Evolutionary conservation across 2,113 vertebrate species (phyloP), one percentile per base, ranked within the genome.

Genomic region (Dendrocopos noguchii): DNA sequence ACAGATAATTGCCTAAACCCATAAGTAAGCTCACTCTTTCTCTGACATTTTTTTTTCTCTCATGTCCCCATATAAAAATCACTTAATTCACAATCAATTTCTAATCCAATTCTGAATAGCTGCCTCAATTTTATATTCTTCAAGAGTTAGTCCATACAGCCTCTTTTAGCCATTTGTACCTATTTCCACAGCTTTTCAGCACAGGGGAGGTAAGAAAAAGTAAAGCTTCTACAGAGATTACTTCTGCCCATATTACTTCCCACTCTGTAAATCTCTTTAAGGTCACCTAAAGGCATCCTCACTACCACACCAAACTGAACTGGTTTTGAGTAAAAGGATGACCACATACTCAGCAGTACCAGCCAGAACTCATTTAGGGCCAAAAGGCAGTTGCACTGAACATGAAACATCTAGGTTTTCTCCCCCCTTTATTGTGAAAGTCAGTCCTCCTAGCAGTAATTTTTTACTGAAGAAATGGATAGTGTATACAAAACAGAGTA

Each of bases 231-330:
- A 70, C 0, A 0, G 3, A 10, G 20, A 7, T 33, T 50, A 36
- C 28, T 57, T 75, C 55, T 27, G 66, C 0, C 0, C 4, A 10
- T 24, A 7, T 33, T 44, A 36, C 16, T 59, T 70, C 29, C 44
- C 9, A 5, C 16, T 63, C 84, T 44, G 10, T 24, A 90, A 90
- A 66, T 4, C 12, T 63, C 39, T 31, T 64, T 60, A 12, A 53
- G 18, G 34, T 52, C 63, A 42, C 19, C 31, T 57, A 33, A 55
- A 84, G 42, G 18, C 53, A 88, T 13, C 65, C 31, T 83, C 31
- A 15, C 13, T 22, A 73, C 15, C 36, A 56, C 36, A 64, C 16
- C 53, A 75, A 53, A 88, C 36, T 57, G 27, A 71, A 67, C 8
- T 33, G 27, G 15, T 31, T 88, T 66, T 73, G 59, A 70, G 24